phyloP scores from a whole-genome alignment of 2,888 invertebrate genomes.

The Chorisops tibialis region DNA sequence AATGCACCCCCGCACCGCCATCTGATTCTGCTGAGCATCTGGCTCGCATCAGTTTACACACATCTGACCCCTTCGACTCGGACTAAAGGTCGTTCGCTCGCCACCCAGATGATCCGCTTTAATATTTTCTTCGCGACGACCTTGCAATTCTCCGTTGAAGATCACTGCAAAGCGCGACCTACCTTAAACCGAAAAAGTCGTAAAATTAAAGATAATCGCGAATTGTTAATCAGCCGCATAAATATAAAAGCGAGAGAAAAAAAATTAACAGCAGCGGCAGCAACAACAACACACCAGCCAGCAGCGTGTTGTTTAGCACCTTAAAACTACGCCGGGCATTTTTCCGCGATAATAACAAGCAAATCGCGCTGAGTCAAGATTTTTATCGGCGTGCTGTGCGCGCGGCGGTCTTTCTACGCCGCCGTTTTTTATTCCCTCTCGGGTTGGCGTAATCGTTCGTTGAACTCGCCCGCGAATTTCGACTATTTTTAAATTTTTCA shows the following conservation, averaged over 20 bases:
- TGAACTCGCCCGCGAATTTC: too few species aligned
- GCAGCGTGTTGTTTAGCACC: constrained; percentile 10
- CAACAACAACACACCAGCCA: too few species aligned
- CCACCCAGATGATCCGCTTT: background rate
- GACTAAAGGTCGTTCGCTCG: background rate
- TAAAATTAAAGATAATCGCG: constrained; percentile 19
- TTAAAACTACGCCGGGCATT: background rate
- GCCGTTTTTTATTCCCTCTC: background rate
- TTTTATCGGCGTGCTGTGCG: constrained; percentile 6
- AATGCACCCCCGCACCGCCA: background rate
- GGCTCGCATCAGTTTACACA: background rate
- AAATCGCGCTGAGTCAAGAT: constrained; percentile 15
- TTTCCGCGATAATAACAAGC: background rate
- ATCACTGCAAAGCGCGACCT: constrained; percentile 16
- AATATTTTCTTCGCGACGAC: background rate
- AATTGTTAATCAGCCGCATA: constrained; percentile 18
- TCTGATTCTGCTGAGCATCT: background rate
- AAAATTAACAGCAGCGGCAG: too few species aligned
- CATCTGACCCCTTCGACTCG: background rate
- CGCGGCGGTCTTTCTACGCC: constrained; percentile 9
- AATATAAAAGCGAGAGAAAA: constrained; percentile 7
- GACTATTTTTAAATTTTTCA: too few species aligned
- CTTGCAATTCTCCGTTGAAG: constrained; percentile 14
- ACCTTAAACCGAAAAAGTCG: constrained; percentile 11
- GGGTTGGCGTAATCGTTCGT: too few species aligned